Conservation (phyloP, 2,888 invertebrate species). For the Artemia sinica region DNA sequence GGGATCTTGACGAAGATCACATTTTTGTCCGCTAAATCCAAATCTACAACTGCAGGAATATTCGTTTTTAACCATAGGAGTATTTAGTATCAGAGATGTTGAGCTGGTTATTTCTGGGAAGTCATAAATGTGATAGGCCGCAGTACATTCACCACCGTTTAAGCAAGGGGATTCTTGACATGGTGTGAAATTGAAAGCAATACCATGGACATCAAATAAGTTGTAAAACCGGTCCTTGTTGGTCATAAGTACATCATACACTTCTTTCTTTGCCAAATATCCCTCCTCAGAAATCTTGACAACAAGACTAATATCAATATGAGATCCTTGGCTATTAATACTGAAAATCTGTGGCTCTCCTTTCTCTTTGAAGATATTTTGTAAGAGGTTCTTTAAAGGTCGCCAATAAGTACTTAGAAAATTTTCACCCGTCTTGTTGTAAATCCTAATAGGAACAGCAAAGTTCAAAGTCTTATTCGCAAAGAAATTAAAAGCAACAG, state of each 20-base stretch:
- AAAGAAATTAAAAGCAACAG: slow-evolving; percentile 60
- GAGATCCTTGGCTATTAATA: slow-evolving; percentile 46
- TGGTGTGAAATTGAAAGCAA: slow-evolving; percentile 57
- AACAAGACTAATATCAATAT: slow-evolving; percentile 53
- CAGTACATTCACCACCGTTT: slow-evolving; percentile 32
- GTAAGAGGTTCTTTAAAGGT: slow-evolving; percentile 50
- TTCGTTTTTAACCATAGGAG: slow-evolving; percentile 58
- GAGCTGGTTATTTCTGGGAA: slow-evolving; percentile 57
- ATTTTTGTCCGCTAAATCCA: slow-evolving; percentile 58
- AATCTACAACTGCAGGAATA: slow-evolving; percentile 62
- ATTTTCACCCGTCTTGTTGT: slow-evolving; percentile 50
- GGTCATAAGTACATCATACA: slow-evolving; percentile 44
- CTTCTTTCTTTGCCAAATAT: slow-evolving; percentile 46
- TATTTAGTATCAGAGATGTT: slow-evolving; percentile 59
- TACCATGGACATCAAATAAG: slow-evolving; percentile 42
- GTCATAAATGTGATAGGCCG: slow-evolving; percentile 34
- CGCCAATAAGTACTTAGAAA: slow-evolving; percentile 62
- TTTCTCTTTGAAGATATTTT: slow-evolving; percentile 42
- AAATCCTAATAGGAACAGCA: slow-evolving; percentile 55
- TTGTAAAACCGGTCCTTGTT: slow-evolving; percentile 47
- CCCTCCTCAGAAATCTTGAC: slow-evolving; percentile 30
- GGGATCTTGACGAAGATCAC: slow-evolving; percentile 73
- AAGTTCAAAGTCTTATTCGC: slow-evolving; percentile 64
- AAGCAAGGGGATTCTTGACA: slow-evolving; percentile 52
- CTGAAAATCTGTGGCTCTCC: slow-evolving; percentile 53